Evolutionary conservation across 2,797 vertebrate genomes (phyloP), one percentile per base, ranked within the genome.

Genomic region (Xenopus petersii): DNA sequence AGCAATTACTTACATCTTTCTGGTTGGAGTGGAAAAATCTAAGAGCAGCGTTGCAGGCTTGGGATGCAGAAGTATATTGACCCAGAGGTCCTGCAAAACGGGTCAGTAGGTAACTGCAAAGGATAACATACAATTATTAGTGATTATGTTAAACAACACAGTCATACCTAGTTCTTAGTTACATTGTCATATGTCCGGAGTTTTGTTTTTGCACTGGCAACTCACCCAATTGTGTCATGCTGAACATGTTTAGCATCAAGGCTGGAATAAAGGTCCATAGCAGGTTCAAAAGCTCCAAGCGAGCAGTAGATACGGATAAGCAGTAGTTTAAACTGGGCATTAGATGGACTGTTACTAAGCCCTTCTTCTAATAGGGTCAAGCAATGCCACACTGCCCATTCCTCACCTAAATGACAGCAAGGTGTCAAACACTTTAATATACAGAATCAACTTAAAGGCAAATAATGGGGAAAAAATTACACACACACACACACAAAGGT

Each of bases 1-100:
- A 6, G 8, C 36, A 42, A 42, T 11, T 80, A 94, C 97, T 94
- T 88, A 99, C 97, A 98, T 99, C 97, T 98, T 99, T 99, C 94
- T 99, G 97, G 92, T 99, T 99, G 60, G 97, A 99, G 93, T 99
- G 97, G 92, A 98, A 99, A 95, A 99, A 99, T 94, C 97, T 96
- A 95, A 99, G 96, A 83, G 97, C 96, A 88, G 98, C 98, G 81
- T 98, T 98, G 89, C 94, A 99, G 82, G 97, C 94, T 83, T 99
- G 97, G 81, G 96, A 96, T 66, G 97, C 96, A 86, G 95, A 95
- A 83, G 95, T 88, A 2, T 98, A 98, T 81, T 98, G 97, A 84
- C 97, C 97, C 87, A 98, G 83, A 0, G 97, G 87, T 82, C 91
- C 94, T 0, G 95, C 96, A 9, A 95, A 98, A 80, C 97, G 96